Evolutionary conservation across 2,113 vertebrate species (phyloP).

Genomic region (Felis chaus): DNA sequence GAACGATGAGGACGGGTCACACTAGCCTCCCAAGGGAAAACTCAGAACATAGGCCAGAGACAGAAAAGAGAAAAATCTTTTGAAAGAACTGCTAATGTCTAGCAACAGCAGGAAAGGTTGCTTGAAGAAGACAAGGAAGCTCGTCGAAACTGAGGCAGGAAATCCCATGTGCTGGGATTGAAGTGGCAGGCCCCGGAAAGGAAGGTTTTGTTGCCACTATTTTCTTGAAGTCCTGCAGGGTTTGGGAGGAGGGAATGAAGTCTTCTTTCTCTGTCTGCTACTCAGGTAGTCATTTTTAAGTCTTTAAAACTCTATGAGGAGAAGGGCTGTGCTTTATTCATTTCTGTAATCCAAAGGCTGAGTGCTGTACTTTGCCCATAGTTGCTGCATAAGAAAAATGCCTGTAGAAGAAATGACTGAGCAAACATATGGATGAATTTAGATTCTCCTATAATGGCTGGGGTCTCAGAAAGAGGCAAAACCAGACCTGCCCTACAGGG

Average conservation of each 20-base stretch:
- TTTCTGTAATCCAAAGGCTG: not conserved
- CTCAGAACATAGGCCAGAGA: not conserved
- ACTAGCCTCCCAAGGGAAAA: not conserved
- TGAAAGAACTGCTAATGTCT: conserved; percentile 26
- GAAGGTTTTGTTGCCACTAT: not conserved
- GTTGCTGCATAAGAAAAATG: not conserved
- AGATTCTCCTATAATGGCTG: not conserved
- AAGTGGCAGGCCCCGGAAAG: not conserved
- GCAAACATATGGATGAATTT: conserved; percentile 6
- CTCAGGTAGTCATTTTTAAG: not conserved
- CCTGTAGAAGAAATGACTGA: not conserved
- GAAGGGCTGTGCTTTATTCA: not conserved
- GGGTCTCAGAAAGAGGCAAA: not conserved
- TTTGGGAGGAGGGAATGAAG: not conserved
- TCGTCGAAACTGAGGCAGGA: not conserved
- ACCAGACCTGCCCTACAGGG: not conserved
- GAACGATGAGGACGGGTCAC: not conserved
- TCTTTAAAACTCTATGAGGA: not conserved
- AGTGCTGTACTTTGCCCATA: not conserved
- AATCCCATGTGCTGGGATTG: not conserved
- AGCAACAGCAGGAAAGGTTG: not conserved
- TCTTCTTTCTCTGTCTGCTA: not conserved
- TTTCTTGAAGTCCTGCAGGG: not conserved
- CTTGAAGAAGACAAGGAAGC: not conserved
- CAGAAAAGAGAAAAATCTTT: not conserved